A percentile compares a stretch with the other conserved stretches of the same genome.
These are phyloP conservation scores for Champsocephalus gunnari DNA, from an alignment of 2,797 vertebrate genomes.

Conservation along the genomic window DNA sequence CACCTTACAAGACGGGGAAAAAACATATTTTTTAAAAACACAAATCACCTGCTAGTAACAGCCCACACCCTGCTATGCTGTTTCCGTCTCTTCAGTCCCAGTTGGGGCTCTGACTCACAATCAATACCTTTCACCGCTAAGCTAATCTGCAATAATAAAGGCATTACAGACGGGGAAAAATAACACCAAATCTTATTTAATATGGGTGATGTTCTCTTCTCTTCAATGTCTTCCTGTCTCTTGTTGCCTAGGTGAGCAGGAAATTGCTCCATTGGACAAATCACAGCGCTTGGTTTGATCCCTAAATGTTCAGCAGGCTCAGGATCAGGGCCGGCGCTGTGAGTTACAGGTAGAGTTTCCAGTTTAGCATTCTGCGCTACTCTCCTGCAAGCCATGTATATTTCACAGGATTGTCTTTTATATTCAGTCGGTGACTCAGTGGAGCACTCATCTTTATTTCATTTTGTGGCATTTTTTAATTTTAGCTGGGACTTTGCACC, in stretches of 20 bases:
- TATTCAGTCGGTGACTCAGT: conserved; percentile 80
- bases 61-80: conserved; percentile 60
- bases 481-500: conserved; percentile 70
- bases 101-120: conserved; percentile 72
- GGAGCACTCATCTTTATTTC: conserved; percentile 87
- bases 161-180: conserved; percentile 82
- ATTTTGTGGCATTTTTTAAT: conserved; percentile 85
- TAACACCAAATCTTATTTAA: conserved; percentile 84
- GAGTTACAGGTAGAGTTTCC: conserved; percentile 72
- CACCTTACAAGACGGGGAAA: conserved; percentile 16
- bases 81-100: conserved; percentile 59
- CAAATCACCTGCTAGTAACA: conserved; percentile 67
- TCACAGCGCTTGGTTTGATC: conserved; percentile 65
- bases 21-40: conserved; percentile 36
- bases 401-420: conserved; percentile 84
- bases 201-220: conserved; percentile 72
- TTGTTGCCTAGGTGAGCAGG: conserved; percentile 72
- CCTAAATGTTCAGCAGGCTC: conserved; percentile 66
- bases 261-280: conserved; percentile 50
- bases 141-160: conserved; percentile 87
- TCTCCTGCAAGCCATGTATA: conserved; percentile 79
- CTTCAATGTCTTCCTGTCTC: conserved; percentile 68
- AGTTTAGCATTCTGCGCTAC: conserved; percentile 81
- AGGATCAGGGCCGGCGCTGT: conserved; percentile 56
- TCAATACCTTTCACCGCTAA: conserved; percentile 84